phyloP scores from a whole-genome alignment of 1,140 invertebrate genomes.

The Euwallacea fornicatus region DNA sequence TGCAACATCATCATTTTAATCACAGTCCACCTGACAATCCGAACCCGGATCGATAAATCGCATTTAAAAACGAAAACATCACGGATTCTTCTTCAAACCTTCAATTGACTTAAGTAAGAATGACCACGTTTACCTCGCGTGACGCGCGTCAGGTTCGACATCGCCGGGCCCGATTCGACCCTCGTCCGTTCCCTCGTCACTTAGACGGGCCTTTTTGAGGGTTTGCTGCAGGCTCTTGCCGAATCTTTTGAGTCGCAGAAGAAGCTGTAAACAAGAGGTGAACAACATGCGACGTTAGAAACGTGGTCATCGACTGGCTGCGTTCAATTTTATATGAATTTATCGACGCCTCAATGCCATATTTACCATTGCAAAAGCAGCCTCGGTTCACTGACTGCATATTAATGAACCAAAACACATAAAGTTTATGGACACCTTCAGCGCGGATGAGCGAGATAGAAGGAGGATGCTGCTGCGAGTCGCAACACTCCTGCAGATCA shows the following conservation, averaged over 20 bases:
- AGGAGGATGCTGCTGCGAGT: not conserved
- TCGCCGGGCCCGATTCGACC: no score
- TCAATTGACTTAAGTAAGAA: not conserved
- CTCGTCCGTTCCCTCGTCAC: no score
- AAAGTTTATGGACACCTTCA: constrained; percentile 41
- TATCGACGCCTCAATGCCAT: constrained; percentile 46
- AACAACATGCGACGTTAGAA: not conserved
- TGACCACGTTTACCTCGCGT: not conserved
- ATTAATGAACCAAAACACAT: constrained; percentile 45
- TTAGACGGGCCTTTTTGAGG: no score
- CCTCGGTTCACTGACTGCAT: constrained; percentile 48
- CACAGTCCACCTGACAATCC: constrained; percentile 17
- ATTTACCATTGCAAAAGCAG: constrained; percentile 45
- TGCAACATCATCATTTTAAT: constrained; percentile 31
- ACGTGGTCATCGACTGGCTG: constrained; percentile 8
- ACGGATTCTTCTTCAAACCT: not conserved
- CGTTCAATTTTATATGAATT: constrained; percentile 17
- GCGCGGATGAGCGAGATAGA: no score
- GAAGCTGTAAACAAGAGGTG: not conserved
- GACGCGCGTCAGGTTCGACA: no score
- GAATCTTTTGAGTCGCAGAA: no score
- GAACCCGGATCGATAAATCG: constrained; percentile 23
- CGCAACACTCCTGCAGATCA: no score
- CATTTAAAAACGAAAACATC: constrained; percentile 21
- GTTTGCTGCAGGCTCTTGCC: no score